These are phyloP conservation scores for Palythoa heliodiscus DNA, from an alignment of 92 coral and sea anemone species.

Conservation along the genomic window DNA sequence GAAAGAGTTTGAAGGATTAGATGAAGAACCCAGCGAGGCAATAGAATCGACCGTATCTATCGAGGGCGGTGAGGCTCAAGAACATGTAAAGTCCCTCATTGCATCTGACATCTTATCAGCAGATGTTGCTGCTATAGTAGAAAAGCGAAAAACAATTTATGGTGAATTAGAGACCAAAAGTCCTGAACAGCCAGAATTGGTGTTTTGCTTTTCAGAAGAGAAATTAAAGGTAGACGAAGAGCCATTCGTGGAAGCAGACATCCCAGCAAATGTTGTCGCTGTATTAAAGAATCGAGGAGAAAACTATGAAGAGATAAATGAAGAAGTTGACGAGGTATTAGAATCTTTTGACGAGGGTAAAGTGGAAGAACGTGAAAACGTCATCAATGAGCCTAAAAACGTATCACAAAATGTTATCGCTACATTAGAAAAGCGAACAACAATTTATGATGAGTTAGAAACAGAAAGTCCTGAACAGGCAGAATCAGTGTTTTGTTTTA, in stretches of 20 bases:
- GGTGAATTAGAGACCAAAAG: not conserved
- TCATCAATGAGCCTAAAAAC: not conserved
- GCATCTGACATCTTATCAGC: not conserved
- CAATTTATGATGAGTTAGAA: not conserved
- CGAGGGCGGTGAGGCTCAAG: not conserved
- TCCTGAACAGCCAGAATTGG: slow-evolving; percentile 38
- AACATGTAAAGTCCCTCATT: not conserved
- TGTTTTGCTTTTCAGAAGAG: slow-evolving; percentile 11
- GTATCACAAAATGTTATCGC: not conserved
- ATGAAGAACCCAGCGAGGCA: not conserved
- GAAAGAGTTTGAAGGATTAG: not conserved
- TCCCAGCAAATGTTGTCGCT: not conserved
- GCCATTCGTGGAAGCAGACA: slow-evolving; percentile 16
- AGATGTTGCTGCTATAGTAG: slow-evolving; percentile 8
- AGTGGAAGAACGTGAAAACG: not conserved
- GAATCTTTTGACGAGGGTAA: not conserved
- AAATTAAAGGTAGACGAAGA: slow-evolving; percentile 35
- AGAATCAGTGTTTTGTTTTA: not conserved
- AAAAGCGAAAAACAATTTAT: slow-evolving; percentile 5
- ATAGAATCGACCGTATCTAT: not conserved
- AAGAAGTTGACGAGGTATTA: not conserved
- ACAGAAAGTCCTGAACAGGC: not conserved
- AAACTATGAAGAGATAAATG: not conserved
- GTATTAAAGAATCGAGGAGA: not conserved
- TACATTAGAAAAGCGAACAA: not conserved